These are phyloP conservation scores for Apis cerana DNA, from an alignment of 1,140 invertebrate species.

Conservation along the genomic window DNA sequence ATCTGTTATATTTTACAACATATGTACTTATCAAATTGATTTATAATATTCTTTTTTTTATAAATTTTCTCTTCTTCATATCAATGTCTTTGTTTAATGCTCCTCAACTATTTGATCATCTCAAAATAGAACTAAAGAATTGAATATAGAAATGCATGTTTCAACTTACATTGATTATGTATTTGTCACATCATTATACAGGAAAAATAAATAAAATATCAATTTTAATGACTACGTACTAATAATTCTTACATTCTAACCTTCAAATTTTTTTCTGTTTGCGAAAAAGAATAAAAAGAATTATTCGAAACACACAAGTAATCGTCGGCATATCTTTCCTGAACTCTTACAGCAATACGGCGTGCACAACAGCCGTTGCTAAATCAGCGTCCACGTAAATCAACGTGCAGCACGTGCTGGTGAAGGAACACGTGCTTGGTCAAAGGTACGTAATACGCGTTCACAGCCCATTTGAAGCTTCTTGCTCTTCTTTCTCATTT, in stretches of 20 bases:
- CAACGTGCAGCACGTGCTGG: slow-evolving; percentile 55
- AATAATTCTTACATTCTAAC: background rate
- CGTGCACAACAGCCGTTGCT: slow-evolving; percentile 4
- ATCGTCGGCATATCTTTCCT: background rate
- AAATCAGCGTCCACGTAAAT: slow-evolving; percentile 64
- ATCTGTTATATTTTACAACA: too few relatives aligned
- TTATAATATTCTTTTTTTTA: too few relatives aligned
- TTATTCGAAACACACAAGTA: background rate
- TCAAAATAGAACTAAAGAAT: background rate
- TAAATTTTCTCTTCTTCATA: too few relatives aligned
- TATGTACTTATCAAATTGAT: too few relatives aligned
- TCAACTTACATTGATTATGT: background rate
- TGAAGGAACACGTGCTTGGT: slow-evolving; percentile 32
- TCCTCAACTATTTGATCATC: too few relatives aligned
- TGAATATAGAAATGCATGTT: background rate
- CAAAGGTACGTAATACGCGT: slow-evolving; percentile 12
- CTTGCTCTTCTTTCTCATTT: slow-evolving; percentile 8
- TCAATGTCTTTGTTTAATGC: too few relatives aligned
- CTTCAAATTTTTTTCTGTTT: background rate
- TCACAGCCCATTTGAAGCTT: background rate
- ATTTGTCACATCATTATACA: background rate
- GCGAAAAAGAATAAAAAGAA: background rate
- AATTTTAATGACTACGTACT: background rate
- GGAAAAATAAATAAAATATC: background rate
- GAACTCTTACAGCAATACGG: background rate